phyloP scores from a whole-genome alignment of 1,140 invertebrate species.

The Leptonema lineaticorne region DNA sequence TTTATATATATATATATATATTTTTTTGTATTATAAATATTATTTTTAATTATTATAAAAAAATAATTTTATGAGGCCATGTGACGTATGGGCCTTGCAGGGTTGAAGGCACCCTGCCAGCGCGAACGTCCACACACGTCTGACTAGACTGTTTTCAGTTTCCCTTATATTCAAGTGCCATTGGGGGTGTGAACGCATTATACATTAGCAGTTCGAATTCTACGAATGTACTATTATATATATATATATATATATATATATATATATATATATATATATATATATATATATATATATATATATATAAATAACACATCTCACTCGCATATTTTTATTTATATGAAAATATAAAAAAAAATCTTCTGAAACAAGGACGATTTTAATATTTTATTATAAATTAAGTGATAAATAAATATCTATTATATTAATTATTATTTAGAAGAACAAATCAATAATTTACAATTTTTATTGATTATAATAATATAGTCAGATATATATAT shows the following conservation, averaged over 20 bases:
- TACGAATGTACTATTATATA: neutral
- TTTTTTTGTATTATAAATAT: slow-evolving; percentile 5
- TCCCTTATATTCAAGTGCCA: slow-evolving; percentile 10
- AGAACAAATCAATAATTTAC: no score
- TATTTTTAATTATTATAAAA: neutral
- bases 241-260: neutral
- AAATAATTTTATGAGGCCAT: slow-evolving; percentile 2
- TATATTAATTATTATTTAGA: no score
- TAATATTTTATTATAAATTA: no score
- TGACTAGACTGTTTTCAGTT: slow-evolving; percentile 24
- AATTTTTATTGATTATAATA: no score
- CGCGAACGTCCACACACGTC: slow-evolving; percentile 23
- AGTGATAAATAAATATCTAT: no score
- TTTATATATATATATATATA: neutral
- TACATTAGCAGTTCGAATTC: neutral
- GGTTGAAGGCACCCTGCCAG: neutral
- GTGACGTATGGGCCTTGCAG: neutral
- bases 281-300: neutral
- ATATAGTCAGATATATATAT: no score
- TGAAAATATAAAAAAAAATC: no score
- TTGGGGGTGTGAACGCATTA: slow-evolving; percentile 8
- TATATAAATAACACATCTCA: neutral
- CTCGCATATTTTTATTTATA: no score
- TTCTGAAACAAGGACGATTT: no score
- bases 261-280: neutral